These are phyloP conservation scores for Hypolimnas misippus DNA, from an alignment of 2,888 invertebrate species.

Conservation along the genomic window DNA sequence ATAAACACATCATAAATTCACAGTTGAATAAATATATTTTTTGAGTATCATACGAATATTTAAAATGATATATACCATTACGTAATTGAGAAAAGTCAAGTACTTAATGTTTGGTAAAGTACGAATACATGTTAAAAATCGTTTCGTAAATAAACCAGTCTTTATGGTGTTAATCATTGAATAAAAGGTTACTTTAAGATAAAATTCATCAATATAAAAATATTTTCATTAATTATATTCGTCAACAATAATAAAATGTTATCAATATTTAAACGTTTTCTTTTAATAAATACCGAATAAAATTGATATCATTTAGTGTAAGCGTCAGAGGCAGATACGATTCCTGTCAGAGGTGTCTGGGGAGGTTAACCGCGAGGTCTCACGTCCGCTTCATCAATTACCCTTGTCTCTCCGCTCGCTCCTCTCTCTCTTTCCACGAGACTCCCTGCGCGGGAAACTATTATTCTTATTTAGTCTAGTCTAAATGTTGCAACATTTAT, in stretches of 20 bases:
- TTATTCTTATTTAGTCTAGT: neutral
- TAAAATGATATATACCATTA: neutral
- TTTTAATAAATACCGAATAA: neutral
- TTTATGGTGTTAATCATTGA: too few relatives aligned
- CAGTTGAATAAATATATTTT: neutral
- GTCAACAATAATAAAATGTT: neutral
- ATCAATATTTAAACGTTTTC: neutral
- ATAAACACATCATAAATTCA: neutral
- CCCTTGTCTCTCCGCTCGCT: constrained; percentile 45
- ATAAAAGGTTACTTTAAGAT: too few relatives aligned
- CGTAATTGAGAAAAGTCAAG: neutral
- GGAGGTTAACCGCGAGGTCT: constrained; percentile 63
- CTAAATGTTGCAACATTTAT: neutral
- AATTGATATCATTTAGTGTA: constrained; percentile 16
- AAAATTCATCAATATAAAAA: too few relatives aligned
- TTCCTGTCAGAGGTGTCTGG: constrained; percentile 29
- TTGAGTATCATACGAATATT: constrained; percentile 2
- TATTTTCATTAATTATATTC: neutral
- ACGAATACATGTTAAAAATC: constrained; percentile 7
- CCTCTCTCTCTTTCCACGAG: constrained; percentile 6
- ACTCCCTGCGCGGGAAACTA: constrained; percentile 1
- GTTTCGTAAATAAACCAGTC: too few relatives aligned
- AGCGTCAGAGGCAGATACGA: constrained; percentile 24
- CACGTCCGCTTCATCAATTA: constrained; percentile 76
- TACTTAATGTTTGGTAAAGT: neutral